Conservation (phyloP, 2,797 vertebrate genomes). For the Amphiprion clarkii region DNA sequence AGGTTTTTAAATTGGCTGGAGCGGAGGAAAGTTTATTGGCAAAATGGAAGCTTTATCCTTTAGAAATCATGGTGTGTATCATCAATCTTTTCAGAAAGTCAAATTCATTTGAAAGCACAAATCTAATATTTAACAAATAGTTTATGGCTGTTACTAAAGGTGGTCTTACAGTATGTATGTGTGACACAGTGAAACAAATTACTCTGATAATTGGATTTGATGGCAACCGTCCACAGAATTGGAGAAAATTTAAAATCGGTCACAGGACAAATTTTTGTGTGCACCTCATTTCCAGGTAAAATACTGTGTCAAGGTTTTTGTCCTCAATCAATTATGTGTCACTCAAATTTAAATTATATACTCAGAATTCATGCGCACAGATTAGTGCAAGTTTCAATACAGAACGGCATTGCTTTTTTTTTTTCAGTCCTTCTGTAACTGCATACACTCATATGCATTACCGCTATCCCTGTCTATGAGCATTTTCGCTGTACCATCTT, state of each 20-base stretch:
- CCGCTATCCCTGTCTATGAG: not conserved
- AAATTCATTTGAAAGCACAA: not conserved
- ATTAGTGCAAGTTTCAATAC: not conserved
- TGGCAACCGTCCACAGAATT: not conserved
- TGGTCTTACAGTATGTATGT: not conserved
- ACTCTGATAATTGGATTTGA: conserved; percentile 1
- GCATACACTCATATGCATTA: not conserved
- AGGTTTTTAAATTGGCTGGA: not conserved
- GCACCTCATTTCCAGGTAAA: not conserved
- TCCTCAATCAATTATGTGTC: not conserved
- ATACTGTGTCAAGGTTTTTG: not conserved
- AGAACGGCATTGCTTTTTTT: not conserved
- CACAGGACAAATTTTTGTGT: not conserved
- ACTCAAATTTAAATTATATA: not conserved
- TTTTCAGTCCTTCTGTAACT: not conserved
- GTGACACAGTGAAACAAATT: not conserved
- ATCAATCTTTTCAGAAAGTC: not conserved
- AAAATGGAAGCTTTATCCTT: not conserved
- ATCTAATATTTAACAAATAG: not conserved
- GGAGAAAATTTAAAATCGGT: not conserved
- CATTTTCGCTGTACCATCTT: not conserved
- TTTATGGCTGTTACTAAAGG: not conserved
- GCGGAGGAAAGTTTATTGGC: not conserved
- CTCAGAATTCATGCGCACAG: not conserved
- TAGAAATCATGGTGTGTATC: not conserved